Evolutionary conservation across 2,888 invertebrate genomes (phyloP).

Genomic region (Halictus ligatus): DNA sequence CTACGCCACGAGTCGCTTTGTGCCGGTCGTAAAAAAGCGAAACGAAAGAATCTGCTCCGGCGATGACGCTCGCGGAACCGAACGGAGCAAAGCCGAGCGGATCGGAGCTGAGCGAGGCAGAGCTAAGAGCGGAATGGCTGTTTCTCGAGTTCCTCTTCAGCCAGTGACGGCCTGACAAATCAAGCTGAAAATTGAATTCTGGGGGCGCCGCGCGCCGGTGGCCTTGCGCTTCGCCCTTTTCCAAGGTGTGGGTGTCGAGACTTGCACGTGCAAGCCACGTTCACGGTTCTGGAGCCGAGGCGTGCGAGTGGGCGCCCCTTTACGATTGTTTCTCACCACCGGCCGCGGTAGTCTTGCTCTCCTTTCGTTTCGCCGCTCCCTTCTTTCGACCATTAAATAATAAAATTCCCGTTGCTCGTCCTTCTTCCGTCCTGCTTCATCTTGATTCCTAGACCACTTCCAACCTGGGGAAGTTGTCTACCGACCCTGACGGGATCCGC

Average conservation of each 20-base stretch:
- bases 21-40: conserved; percentile 73
- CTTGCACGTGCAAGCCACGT: conserved; percentile 29
- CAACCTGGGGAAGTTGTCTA: neutral
- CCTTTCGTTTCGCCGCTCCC: conserved; percentile 58
- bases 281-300: neutral
- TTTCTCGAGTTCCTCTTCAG: conserved; percentile 69
- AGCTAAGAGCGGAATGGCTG: conserved; percentile 74
- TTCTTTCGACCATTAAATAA: conserved; percentile 62
- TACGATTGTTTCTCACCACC: conserved; percentile 73
- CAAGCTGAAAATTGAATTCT: conserved; percentile 84
- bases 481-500: neutral
- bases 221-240: conserved; percentile 56
- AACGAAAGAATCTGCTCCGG: conserved; percentile 77
- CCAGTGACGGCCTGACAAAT: conserved; percentile 81
- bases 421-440: neutral
- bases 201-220: conserved; percentile 69
- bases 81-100: neutral
- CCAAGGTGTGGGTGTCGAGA: conserved; percentile 31
- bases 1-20: conserved; percentile 15
- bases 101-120: conserved; percentile 43
- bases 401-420: conserved; percentile 58
- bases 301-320: conserved; percentile 54
- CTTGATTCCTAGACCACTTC: neutral
- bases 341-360: conserved; percentile 55
- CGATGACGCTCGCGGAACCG: conserved; percentile 45